phyloP scores from a whole-genome alignment of 1,140 invertebrate genomes.

The Ditylenchus dipsaci region DNA sequence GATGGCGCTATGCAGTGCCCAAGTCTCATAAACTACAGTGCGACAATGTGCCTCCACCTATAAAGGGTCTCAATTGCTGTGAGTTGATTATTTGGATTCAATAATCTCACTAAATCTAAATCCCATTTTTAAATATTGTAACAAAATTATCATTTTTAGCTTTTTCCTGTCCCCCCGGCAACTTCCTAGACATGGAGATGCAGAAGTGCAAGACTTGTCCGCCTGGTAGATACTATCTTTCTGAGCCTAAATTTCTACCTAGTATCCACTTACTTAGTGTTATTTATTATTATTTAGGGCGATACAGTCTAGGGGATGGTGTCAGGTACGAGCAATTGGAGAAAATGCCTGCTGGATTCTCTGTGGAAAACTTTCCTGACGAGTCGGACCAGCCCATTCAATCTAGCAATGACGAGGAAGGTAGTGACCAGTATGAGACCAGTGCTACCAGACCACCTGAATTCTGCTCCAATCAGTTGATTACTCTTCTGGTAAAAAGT shows the following conservation, averaged over 20 bases:
- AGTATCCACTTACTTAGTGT: constrained; percentile 6
- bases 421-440: neutral
- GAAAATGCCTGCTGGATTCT: constrained; percentile 42
- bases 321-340: constrained; percentile 53
- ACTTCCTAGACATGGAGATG: constrained; percentile 50
- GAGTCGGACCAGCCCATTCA: constrained; percentile 3
- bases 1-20: constrained; percentile 51
- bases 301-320: constrained; percentile 53
- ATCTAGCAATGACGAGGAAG: neutral
- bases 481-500: neutral
- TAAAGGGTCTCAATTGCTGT: constrained; percentile 50
- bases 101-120: neutral
- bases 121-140: neutral
- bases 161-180: constrained; percentile 46
- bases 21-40: constrained; percentile 36
- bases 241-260: constrained; percentile 9
- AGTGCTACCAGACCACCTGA: neutral
- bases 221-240: constrained; percentile 34
- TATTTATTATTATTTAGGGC: constrained; percentile 25
- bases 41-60: constrained; percentile 45
- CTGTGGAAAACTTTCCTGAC: constrained; percentile 31
- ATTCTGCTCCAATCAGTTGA: constrained; percentile 7
- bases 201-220: constrained; percentile 49
- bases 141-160: constrained; percentile 37
- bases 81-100: constrained; percentile 17